Evolutionary conservation across 2,888 invertebrate species (phyloP), one percentile per base, ranked within the genome.

Genomic region (Cecidostiba fungosa): DNA sequence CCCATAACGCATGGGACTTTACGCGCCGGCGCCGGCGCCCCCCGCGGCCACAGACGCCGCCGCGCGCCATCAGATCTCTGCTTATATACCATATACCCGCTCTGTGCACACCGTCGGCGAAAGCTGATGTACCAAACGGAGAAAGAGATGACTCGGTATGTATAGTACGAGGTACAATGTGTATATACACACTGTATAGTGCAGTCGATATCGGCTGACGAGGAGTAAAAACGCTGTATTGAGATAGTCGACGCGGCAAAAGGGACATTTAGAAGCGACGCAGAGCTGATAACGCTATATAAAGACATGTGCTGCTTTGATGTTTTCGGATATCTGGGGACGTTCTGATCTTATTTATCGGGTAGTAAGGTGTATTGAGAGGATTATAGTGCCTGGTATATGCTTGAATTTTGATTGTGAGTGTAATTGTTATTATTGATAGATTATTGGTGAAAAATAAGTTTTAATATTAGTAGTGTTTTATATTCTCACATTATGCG

Each of bases 41-140:
- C 93, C 93, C 93, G 93, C 93, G 92, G 93, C 91, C 92, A 92
- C 93, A 93, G 93, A 93, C 93, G 91, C 92, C 92, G 92, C 91
- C 90, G 92, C 29, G 82, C 80, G 23, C 26, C 43, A 6, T 50
- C 29, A 32, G 26, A 29, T 26, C 72, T 36, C 29, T 1, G 36
- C 80, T 29, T 29, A 39, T 26, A 5, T 47, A 59, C n/a, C 14
- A 50, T 19, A 14, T 19, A 50, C 8, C 8, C 50, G 16, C 8
- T n/a, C n/a, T n/a, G n/a, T n/a, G 39, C 36, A 19, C 47, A 6
- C 16, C 14, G 47, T 12, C 26, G 62, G 39, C 47, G 69, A 69
- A 70, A 69, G 54, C 32, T n/a, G 12, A 54, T 43, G 26, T 50
- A 72, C n/a, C 16, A 12, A 5, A 26, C 16, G 23, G 29, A 26